phyloP scores from a whole-genome alignment of 2,113 vertebrate species.

The Mola mola region DNA sequence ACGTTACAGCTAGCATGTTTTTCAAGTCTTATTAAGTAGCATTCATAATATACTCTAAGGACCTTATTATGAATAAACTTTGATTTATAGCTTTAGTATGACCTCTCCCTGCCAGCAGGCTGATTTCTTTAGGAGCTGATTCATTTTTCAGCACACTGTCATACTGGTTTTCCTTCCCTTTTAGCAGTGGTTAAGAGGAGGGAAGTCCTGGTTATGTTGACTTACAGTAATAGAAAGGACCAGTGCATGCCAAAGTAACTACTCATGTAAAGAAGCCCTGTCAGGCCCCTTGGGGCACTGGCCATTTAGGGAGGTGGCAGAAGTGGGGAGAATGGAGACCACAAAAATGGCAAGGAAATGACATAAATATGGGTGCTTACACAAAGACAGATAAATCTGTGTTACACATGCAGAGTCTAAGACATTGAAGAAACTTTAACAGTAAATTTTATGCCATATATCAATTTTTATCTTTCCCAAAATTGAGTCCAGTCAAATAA shows the following conservation, averaged over 20 bases:
- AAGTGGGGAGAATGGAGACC: conserved; percentile 16
- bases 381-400: conserved; percentile 2
- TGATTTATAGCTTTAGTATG: conserved; percentile 19
- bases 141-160: conserved; percentile 30
- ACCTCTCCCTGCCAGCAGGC: conserved; percentile 17
- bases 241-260: background rate
- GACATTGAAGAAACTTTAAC: conserved; percentile 42
- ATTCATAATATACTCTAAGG: conserved; percentile 13
- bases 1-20: too few species aligned
- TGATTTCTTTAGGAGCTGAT: conserved; percentile 38
- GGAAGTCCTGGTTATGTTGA: conserved; percentile 33
- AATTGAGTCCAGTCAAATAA: too few species aligned
- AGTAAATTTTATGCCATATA: conserved; percentile 60
- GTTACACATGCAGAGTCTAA: conserved; percentile 8
- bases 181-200: conserved; percentile 45
- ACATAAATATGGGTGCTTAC: conserved; percentile 3
- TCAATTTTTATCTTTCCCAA: conserved; percentile 58
- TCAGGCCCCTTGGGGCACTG: background rate
- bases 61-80: conserved; percentile 30
- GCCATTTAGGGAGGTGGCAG: background rate
- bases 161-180: conserved; percentile 25
- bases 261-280: conserved; percentile 17
- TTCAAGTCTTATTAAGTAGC: too few species aligned
- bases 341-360: conserved; percentile 11
- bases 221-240: conserved; percentile 6